phyloP scores from a whole-genome alignment of 1,140 invertebrate species.

The Hydropsyche tenuis region DNA sequence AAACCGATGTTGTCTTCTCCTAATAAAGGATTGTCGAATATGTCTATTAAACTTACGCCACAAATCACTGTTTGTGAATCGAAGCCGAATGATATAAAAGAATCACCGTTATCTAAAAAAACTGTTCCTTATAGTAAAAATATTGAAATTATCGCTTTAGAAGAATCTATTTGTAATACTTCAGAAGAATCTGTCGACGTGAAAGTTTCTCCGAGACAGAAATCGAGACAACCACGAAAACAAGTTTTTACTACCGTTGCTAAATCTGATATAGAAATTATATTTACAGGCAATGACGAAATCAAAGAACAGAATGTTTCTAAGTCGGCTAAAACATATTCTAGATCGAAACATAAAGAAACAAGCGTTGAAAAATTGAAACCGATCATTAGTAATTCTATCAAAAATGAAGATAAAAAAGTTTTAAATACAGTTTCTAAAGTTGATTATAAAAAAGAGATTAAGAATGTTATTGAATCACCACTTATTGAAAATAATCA shows the following conservation, averaged over 20 bases:
- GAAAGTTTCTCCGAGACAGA: constrained; percentile 52
- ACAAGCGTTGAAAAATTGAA: not conserved
- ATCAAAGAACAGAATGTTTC: constrained; percentile 1
- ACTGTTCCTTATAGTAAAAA: too few relatives aligned
- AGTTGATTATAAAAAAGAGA: not conserved
- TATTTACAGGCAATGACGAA: constrained; percentile 52
- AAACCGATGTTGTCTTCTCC: constrained; percentile 12
- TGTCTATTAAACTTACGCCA: too few relatives aligned
- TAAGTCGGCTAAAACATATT: constrained; percentile 27
- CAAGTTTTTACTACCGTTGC: constrained; percentile 61
- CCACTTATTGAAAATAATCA: not conserved
- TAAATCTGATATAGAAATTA: constrained; percentile 58
- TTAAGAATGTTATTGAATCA: too few relatives aligned
- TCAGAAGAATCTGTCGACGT: constrained; percentile 50
- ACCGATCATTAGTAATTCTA: not conserved
- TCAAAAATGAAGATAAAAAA: constrained; percentile 9
- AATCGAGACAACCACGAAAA: constrained; percentile 61
- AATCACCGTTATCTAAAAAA: too few relatives aligned
- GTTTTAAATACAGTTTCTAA: not conserved
- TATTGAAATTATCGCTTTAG: too few relatives aligned
- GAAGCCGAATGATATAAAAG: too few relatives aligned
- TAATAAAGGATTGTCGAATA: too few relatives aligned
- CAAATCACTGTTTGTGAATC: too few relatives aligned
- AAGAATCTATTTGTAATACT: too few relatives aligned
- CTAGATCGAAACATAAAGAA: constrained; percentile 5